Conservation (phyloP, 2,797 vertebrate species). For the Neopelma chrysocephalum region DNA sequence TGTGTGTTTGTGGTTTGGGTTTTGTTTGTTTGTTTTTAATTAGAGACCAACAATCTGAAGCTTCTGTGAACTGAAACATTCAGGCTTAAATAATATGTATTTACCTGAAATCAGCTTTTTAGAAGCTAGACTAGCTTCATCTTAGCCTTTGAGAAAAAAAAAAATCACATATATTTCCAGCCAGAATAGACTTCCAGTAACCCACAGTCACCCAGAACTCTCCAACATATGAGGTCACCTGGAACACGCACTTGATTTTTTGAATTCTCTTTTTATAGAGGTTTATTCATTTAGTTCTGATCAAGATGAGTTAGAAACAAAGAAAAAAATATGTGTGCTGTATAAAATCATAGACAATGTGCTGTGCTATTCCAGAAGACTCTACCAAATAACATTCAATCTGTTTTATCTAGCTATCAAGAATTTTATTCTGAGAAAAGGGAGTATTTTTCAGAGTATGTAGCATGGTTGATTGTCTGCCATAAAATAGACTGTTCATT, state of each 20-base stretch:
- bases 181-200: constrained; percentile 47
- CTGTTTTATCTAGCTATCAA: constrained; percentile 7
- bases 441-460: constrained; percentile 19
- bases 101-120: neutral
- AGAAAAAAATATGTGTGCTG: neutral
- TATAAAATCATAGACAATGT: neutral
- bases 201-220: constrained; percentile 27
- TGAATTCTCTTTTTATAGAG: constrained; percentile 29
- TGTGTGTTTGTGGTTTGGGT: neutral
- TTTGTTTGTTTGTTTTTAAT: neutral
- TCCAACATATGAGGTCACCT: constrained; percentile 56
- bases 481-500: neutral
- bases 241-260: constrained; percentile 30
- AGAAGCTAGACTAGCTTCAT: neutral
- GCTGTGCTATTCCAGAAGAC: neutral
- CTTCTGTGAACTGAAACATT: neutral
- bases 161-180: neutral
- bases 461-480: constrained; percentile 20
- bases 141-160: neutral
- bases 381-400: neutral
- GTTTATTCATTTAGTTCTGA: constrained; percentile 38
- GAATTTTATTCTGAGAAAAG: constrained; percentile 37
- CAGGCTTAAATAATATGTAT: neutral
- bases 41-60: neutral
- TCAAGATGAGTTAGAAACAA: neutral